Base-by-base conservation (phyloP, 2,888 invertebrate species). In the Invenusta paracnida region DNA sequence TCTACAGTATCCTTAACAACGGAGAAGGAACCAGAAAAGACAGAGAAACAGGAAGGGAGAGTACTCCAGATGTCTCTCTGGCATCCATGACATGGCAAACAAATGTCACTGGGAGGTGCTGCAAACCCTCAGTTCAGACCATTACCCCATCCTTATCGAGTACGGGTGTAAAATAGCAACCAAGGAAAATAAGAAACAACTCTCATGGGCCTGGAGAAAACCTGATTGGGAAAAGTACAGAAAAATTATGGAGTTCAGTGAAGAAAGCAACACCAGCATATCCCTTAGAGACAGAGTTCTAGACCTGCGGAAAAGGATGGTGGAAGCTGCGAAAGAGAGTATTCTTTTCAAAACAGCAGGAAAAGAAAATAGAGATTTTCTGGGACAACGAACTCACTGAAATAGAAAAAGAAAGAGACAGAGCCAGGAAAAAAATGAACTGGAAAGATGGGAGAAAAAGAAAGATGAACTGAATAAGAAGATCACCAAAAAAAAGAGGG, bases 351-450 rank as follows among this genome's bases (percentile, higher is more conserved):
- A 82, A 82, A 29, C n/a, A 28, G 67, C 23, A 48, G n/a, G n/a
- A 29, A 48, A 23, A 11, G 28, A 67, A 11, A 82, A 82, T 27
- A 82, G 67, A n/a, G 30, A 30, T 48, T n/a, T 82, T 48, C 83
- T 82, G 83, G 83, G 83, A 82, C 30, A 28, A 29, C 25, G 30
- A 82, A n/a, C 83, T 82, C n/a, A 67, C n/a, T 11, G 83, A 82
- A 82, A 11, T 82, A 28, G 23, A 48, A 28, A 67, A 30, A 5
- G 23, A 82, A 67, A 82, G 83, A 82, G 67, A 82, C 30, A 5
- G 23, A 28, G 67, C 28, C 30, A 82, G 83, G 30, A 48, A 17
- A 48, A 17, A 48, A 48, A 48, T 48, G 48, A 48, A 5, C 48
- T 48, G 5, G 48, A 48, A 5, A 23, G 83, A 82, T n/a, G 23